Evolutionary conservation across 1,140 invertebrate genomes (phyloP).

Genomic region (Macrotrachela quadricornifera): DNA sequence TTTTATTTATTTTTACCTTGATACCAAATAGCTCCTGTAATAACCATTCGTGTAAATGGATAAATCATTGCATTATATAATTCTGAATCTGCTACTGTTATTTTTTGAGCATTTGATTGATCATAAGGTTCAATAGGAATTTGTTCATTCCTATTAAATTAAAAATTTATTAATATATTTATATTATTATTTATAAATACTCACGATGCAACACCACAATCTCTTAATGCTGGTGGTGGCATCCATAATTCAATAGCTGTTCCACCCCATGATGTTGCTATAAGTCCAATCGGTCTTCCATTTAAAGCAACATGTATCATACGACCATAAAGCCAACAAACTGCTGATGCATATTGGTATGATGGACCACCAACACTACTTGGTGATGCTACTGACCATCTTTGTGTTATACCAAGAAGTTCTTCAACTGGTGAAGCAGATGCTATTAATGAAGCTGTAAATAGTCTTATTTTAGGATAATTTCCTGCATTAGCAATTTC

Average conservation of each 20-base stretch:
- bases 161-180: no score
- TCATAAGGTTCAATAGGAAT: neutral
- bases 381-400: neutral
- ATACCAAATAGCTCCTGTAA: conserved; percentile 23
- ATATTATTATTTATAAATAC: neutral
- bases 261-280: conserved; percentile 19
- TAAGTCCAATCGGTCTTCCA: conserved; percentile 17
- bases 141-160: neutral
- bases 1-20: conserved; percentile 9
- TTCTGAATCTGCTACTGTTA: conserved; percentile 2
- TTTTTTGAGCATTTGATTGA: neutral
- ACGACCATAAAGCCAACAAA: conserved; percentile 22
- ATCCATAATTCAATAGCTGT: conserved; percentile 23
- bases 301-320: conserved; percentile 14
- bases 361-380: neutral
- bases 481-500: neutral
- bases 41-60: conserved; percentile 17
- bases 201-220: conserved; percentile 11
- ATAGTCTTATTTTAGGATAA: neutral
- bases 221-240: conserved; percentile 14
- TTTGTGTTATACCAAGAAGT: neutral
- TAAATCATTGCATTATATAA: conserved; percentile 24
- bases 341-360: conserved; percentile 17
- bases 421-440: neutral
- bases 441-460: neutral